These are phyloP conservation scores for Agrotis segetum DNA, from an alignment of 2,888 invertebrate species.

Conservation along the genomic window DNA sequence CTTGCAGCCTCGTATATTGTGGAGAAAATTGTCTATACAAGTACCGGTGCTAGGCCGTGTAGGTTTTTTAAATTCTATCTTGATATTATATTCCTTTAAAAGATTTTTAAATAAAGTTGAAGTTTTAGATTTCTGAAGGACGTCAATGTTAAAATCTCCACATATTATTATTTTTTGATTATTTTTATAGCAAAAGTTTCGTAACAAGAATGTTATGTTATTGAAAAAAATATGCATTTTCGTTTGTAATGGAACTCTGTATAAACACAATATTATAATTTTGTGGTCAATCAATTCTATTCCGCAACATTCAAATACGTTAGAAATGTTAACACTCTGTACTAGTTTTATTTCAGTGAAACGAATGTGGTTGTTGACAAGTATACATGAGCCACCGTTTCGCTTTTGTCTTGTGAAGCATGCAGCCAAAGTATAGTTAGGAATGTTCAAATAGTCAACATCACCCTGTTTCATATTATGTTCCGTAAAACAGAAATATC, in stretches of 20 bases:
- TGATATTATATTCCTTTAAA: background rate
- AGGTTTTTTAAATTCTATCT: background rate
- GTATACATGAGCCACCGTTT: background rate
- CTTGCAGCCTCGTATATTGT: background rate
- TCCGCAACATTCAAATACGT: background rate
- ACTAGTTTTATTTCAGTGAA: background rate
- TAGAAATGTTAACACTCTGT: background rate
- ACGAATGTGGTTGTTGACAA: background rate
- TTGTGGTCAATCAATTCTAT: background rate
- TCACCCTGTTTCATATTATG: background rate
- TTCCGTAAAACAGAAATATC: no score
- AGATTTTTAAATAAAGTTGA: background rate
- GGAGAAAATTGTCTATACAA: background rate
- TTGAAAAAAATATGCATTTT: background rate
- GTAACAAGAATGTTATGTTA: background rate
- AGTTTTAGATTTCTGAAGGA: no score
- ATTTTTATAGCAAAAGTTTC: background rate
- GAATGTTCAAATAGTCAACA: background rate
- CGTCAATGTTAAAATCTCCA: no score
- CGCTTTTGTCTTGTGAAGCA: background rate
- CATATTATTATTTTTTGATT: background rate
- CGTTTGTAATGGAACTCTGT: background rate
- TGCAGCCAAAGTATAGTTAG: background rate
- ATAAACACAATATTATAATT: background rate
- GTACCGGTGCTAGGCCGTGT: constrained; percentile 1